Conservation (phyloP, 2,797 vertebrate genomes). For the Betta splendens region DNA sequence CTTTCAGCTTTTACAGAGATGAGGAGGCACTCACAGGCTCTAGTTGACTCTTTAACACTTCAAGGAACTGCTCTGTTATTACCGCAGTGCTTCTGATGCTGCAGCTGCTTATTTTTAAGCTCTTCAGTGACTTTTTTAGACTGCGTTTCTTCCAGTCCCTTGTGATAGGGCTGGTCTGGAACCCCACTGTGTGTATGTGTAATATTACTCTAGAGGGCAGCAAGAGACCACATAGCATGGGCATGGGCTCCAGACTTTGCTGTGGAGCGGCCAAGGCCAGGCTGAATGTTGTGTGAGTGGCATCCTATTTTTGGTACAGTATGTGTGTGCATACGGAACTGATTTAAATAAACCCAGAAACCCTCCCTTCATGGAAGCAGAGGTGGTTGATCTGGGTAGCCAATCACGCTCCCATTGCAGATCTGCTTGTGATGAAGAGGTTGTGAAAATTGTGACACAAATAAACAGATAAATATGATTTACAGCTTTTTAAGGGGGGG, state of each 20-base stretch:
- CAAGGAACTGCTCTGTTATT: background rate
- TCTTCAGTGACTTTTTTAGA: constrained; percentile 49
- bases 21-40: constrained; percentile 23
- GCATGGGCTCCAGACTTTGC: constrained; percentile 7
- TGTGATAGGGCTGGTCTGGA: background rate
- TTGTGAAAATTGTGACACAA: background rate
- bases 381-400: background rate
- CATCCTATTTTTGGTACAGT: constrained; percentile 20
- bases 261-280: background rate
- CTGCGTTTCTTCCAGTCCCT: constrained; percentile 47
- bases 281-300: background rate
- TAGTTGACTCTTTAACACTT: constrained; percentile 4
- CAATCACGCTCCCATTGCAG: background rate
- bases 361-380: background rate
- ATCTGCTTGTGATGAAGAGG: background rate
- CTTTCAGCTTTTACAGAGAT: constrained; percentile 50
- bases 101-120: background rate
- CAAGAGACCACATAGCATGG: constrained; percentile 68
- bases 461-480: background rate
- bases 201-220: constrained; percentile 77
- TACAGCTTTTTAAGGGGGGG: background rate
- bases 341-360: background rate
- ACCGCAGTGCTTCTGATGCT: background rate
- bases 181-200: constrained; percentile 11
- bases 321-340: background rate